These are phyloP conservation scores for Peromyscus aztecus DNA, from an alignment of 2,797 vertebrate genomes.

Conservation along the genomic window DNA sequence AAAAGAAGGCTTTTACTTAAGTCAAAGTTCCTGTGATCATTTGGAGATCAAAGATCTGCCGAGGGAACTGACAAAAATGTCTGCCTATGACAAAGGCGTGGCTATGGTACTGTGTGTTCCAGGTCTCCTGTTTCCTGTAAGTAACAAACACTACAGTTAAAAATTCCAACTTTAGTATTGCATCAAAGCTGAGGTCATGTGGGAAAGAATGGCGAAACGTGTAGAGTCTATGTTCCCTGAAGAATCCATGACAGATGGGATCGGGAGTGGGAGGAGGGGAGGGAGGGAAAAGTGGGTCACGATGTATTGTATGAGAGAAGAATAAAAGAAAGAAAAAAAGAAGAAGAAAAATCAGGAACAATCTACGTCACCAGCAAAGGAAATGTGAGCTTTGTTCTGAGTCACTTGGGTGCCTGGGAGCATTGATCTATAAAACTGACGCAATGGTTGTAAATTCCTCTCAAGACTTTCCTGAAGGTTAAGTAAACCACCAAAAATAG, in stretches of 20 bases:
- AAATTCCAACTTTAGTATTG: background rate
- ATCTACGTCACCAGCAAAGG: background rate
- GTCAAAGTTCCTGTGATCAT: background rate
- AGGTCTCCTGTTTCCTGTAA: background rate
- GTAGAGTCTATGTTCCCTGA: background rate
- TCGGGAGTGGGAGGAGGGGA: no score
- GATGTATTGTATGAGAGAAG: background rate
- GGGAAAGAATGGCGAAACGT: background rate
- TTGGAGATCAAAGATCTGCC: background rate
- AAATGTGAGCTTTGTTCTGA: background rate
- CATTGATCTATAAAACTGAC: background rate
- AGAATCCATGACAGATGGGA: background rate
- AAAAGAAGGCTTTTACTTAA: background rate
- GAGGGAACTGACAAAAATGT: background rate
- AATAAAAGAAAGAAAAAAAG: background rate
- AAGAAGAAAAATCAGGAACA: background rate
- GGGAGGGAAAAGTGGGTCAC: no score
- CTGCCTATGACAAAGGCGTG: background rate
- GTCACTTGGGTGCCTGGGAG: background rate
- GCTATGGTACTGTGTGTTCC: background rate
- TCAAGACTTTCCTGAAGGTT: background rate
- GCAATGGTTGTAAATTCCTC: background rate
- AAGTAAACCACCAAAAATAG: no score
- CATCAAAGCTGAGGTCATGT: background rate
- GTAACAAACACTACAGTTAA: background rate